Conservation (phyloP, 2,113 vertebrate species). For the Pygoscelis adeliae region DNA sequence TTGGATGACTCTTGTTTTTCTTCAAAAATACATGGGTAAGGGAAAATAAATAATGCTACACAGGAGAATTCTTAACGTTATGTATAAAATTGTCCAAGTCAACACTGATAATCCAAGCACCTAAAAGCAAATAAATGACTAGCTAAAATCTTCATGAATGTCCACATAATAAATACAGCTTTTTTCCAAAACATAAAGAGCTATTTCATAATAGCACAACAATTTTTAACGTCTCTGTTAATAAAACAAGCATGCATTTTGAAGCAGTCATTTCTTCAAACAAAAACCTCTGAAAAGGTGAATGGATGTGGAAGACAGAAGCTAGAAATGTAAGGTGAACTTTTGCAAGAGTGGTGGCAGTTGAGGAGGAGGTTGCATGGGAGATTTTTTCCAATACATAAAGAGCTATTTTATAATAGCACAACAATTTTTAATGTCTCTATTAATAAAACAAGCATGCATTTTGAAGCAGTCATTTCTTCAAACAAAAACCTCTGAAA, state of each 20-base stretch:
- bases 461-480: neutral
- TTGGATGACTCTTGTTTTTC: neutral
- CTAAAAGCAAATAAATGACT: neutral
- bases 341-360: no score
- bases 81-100: accelerated
- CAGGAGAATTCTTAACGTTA: accelerated
- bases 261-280: neutral
- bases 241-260: neutral
- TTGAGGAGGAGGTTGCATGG: no score
- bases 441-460: neutral
- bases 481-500: neutral
- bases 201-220: neutral
- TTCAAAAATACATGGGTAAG: accelerated
- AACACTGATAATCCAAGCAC: neutral
- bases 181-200: neutral
- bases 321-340: no score
- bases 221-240: neutral
- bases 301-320: neutral
- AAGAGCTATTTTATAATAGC: neutral
- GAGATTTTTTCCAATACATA: accelerated
- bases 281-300: neutral
- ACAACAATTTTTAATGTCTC: accelerated
- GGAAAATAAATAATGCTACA: neutral
- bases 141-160: neutral
- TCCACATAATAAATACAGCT: neutral